Percentiles rank a stretch among this genome's conserved stretches.
These are phyloP conservation scores for Sus cebifrons DNA, from an alignment of 2,797 vertebrate genomes.

Conservation along the genomic window DNA sequence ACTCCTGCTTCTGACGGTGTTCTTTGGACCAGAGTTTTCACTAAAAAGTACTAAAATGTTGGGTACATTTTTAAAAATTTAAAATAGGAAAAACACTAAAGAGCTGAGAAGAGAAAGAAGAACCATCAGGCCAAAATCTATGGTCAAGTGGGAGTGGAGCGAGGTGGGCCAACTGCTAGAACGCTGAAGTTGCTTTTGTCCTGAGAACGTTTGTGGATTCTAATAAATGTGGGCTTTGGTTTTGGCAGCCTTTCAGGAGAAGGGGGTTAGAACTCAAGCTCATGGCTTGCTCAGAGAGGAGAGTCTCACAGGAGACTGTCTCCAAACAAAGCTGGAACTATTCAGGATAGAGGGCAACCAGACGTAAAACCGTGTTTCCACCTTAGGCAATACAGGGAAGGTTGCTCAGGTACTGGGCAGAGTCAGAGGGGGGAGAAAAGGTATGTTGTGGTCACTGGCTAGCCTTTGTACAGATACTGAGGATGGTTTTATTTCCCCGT, in stretches of 20 bases:
- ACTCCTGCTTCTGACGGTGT: conserved; percentile 29
- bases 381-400: background rate
- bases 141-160: background rate
- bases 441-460: background rate
- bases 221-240: conserved; percentile 7
- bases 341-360: conserved; percentile 34
- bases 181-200: conserved; percentile 16
- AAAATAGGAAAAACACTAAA: background rate
- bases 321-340: conserved; percentile 30
- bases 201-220: conserved; percentile 3
- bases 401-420: background rate
- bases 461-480: conserved; percentile 22
- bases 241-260: conserved; percentile 33
- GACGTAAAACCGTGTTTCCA: background rate
- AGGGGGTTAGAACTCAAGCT: conserved; percentile 47
- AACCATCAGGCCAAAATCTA: background rate
- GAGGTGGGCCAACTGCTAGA: background rate
- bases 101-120: background rate
- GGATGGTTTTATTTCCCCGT: background rate
- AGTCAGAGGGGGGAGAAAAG: background rate
- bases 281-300: conserved; percentile 2
- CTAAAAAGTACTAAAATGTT: conserved; percentile 61
- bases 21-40: conserved; percentile 25
- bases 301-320: background rate
- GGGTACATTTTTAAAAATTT: conserved; percentile 29